Evolutionary conservation across 2,888 invertebrate genomes (phyloP), one percentile per base, ranked within the genome.

Genomic region (Eupithecia dodoneata): DNA sequence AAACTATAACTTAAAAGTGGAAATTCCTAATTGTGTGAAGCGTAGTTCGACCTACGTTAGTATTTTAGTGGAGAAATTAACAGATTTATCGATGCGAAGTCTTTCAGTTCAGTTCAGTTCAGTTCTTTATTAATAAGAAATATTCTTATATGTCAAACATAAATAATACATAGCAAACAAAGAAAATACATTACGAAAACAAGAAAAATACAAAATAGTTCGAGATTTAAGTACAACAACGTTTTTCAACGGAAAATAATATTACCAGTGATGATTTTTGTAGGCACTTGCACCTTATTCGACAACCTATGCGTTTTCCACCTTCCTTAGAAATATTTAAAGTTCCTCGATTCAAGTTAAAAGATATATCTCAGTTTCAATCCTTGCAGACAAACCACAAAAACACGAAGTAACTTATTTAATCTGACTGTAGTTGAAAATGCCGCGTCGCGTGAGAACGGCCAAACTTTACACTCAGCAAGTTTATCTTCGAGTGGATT

Each of bases 401-500:
- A 70, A 55, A 76, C 63, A 79, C 66, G 66, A 73, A 69, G 67
- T n/a, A 45, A 69, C 18, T 69, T 69, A 69, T 69, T 69, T 45
- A 69, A 69, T 69, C 67, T 69, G 67, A 44, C 70, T 79, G 44
- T 74, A 74, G 79, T 75, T 79, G 81, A 77, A 80, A 81, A 81
- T 79, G 80, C 66, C 75, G 67, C 73, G 59, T 79, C 78, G 76
- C 80, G 81, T 81, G 82, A 72, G 78, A 78, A 79, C 77, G 72
- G 65, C 71, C 45, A 73, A 81, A 82, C 81, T 82, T 80, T 72
- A 70, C 77, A 77, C 76, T 76, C 77, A 77, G 79, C 79, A 75
- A 81, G 80, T 82, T 81, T 80, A 77, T 81, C 80, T 79, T 77
- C 77, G 76, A 80, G 71, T 80, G 81, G 81, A 81, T 82, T 82